Conservation (phyloP, 2,113 vertebrate species). For the Cacatua alba region DNA sequence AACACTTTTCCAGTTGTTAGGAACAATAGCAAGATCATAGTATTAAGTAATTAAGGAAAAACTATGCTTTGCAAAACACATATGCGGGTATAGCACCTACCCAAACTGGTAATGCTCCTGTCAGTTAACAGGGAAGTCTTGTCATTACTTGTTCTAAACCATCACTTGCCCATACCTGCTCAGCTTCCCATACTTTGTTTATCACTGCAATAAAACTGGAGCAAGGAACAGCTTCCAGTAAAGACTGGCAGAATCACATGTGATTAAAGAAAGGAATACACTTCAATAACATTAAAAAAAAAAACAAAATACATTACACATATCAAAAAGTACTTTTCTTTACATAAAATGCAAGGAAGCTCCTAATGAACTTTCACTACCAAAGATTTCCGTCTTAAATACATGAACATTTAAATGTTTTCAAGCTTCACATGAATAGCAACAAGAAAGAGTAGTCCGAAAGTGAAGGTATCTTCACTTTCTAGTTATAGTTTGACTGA, state of each 20-base stretch:
- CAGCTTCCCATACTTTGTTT: background rate
- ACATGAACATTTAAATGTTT: background rate
- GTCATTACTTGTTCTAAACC: constrained; percentile 10
- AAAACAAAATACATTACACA: background rate
- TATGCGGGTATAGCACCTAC: background rate
- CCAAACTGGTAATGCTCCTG: constrained; percentile 26
- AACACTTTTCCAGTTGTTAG: background rate
- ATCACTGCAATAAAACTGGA: background rate
- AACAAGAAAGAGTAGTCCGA: background rate
- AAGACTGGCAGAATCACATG: background rate
- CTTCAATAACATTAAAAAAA: background rate
- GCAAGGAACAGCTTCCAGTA: background rate
- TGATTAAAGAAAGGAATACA: background rate
- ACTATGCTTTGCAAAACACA: background rate
- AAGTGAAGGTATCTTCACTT: background rate
- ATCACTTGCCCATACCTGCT: background rate
- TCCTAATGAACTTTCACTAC: background rate
- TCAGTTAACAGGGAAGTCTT: background rate
- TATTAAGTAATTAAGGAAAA: background rate
- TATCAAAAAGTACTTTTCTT: background rate
- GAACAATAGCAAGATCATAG: background rate
- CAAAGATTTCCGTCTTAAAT: background rate
- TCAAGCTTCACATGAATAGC: background rate
- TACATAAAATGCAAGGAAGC: background rate
- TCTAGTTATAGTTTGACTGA: background rate